Base-by-base conservation (phyloP, 2,113 vertebrate genomes). In the Octodon degus region DNA sequence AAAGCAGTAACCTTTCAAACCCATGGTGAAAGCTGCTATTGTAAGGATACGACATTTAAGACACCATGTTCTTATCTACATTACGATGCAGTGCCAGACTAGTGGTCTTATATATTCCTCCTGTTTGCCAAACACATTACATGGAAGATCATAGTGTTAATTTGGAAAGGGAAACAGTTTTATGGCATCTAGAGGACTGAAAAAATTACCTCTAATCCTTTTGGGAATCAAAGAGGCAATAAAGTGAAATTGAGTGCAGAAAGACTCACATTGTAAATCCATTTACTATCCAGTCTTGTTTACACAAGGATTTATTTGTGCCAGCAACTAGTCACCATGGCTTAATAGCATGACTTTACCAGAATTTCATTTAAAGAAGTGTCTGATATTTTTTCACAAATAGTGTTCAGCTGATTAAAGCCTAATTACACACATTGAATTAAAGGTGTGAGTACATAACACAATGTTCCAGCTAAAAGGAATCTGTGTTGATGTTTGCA, bases 191-290 rank as follows among this genome's bases (percentile, higher is more conserved):
- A 99, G 98, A 98, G 98, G 98, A 99, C 96, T 96, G 99, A 99
- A 99, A 98, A 99, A 99, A 98, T 98, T 99, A 99, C 99, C 99
- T 98, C 98, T 99, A 99, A 99, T 99, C 99, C 99, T 98, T 98
- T 98, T 98, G 99, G 99, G 99, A 99, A 99, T 99, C 98, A 98
- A 98, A 98, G 99, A 99, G 98, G 99, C 99, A 99, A 99, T 99
- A 99, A 99, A 99, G 99, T 99, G 98, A 98, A 99, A 99, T 98
- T 98, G 98, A 99, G 98, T 98, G 98, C 97, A 98, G 99, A 99
- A 99, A 99, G 99, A 98, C 94, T 97, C 98, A 98, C 98, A 98
- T 98, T 98, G 98, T 98, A 99, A 98, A 99, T 98, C 99, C 99
- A 99, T 99, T 99, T 99, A 98, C 98, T 98, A 98, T 94, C 97